Conservation (phyloP, 1,140 invertebrate genomes). For the Drosophila nebulosa region DNA sequence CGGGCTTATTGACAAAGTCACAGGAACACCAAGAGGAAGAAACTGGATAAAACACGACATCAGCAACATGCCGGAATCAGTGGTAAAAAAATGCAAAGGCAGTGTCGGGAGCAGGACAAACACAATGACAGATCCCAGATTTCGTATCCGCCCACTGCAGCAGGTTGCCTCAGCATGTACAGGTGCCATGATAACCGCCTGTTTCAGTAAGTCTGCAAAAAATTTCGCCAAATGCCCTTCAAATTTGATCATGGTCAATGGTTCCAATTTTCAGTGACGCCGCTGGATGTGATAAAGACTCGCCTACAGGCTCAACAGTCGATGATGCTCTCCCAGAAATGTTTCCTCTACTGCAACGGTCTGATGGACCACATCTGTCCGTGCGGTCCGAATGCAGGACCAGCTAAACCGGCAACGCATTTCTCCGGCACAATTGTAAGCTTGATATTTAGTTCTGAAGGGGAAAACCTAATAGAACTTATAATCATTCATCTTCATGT, state of each 20-base stretch:
- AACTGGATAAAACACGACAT: background rate
- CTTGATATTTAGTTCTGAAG: background rate
- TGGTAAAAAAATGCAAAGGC: background rate
- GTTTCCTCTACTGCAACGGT: slow-evolving; percentile 98
- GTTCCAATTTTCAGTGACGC: slow-evolving; percentile 89
- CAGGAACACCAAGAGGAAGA: background rate
- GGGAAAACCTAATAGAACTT: background rate
- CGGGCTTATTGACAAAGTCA: background rate
- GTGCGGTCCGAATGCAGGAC: slow-evolving; percentile 84
- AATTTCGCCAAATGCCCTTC: background rate
- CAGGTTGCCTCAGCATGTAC: slow-evolving; percentile 95
- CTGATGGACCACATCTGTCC: slow-evolving; percentile 99
- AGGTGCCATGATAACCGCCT: slow-evolving; percentile 93
- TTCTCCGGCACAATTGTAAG: slow-evolving; percentile 95
- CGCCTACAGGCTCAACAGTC: slow-evolving; percentile 95
- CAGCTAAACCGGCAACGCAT: slow-evolving; percentile 83
- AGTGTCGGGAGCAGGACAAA: slow-evolving; percentile 17
- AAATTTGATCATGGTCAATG: background rate
- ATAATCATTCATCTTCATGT: background rate
- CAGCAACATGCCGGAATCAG: slow-evolving; percentile 18
- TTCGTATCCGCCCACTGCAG: slow-evolving; percentile 90
- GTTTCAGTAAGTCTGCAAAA: slow-evolving; percentile 87
- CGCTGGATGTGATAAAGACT: slow-evolving; percentile 99
- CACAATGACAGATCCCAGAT: slow-evolving; percentile 85
- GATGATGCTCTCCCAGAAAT: slow-evolving; percentile 88